Percentiles rank a stretch among this genome's conserved stretches.
Evolutionary conservation across 53 echinoderm and acorn worm species (phyloP).

Genomic region (Paelopatides confundens): DNA sequence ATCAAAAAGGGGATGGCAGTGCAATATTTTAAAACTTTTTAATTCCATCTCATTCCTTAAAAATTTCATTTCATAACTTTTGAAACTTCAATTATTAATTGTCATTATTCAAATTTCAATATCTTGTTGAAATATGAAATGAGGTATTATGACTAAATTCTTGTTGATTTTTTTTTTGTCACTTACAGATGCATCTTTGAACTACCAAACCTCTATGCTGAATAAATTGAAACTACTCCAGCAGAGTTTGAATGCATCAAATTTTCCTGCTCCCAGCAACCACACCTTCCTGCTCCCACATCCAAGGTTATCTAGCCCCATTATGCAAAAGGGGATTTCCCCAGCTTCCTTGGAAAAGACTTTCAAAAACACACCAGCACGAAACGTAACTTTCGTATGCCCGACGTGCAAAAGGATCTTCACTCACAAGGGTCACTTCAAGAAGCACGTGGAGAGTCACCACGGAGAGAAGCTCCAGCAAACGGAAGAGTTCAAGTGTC

Average conservation of each 20-base stretch:
- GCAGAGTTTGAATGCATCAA: slow-evolving; percentile 21
- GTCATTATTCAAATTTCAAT: no score
- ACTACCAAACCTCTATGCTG: slow-evolving; percentile 25
- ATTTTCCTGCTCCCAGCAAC: slow-evolving; percentile 9
- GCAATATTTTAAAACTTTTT: no score
- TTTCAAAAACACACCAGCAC: not conserved
- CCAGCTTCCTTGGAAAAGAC: not conserved
- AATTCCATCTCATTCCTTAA: no score
- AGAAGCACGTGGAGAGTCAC: slow-evolving; percentile 15
- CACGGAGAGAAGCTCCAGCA: not conserved
- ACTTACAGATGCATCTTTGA: not conserved
- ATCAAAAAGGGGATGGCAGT: no score
- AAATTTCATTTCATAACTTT: no score
- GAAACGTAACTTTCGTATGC: not conserved
- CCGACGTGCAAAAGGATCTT: slow-evolving; percentile 13
- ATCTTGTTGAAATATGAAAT: no score
- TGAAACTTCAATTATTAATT: no score
- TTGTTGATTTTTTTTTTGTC: not conserved
- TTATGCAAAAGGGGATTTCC: not conserved
- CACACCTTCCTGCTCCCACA: slow-evolving; percentile 22
- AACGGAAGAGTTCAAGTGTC: slow-evolving; percentile 21
- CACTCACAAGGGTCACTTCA: slow-evolving; percentile 15
- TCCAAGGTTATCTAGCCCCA: slow-evolving; percentile 11
- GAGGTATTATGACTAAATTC: not conserved
- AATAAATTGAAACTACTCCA: slow-evolving; percentile 38